Conservation (phyloP, 2,888 invertebrate genomes). For the Venusia cambrica region DNA sequence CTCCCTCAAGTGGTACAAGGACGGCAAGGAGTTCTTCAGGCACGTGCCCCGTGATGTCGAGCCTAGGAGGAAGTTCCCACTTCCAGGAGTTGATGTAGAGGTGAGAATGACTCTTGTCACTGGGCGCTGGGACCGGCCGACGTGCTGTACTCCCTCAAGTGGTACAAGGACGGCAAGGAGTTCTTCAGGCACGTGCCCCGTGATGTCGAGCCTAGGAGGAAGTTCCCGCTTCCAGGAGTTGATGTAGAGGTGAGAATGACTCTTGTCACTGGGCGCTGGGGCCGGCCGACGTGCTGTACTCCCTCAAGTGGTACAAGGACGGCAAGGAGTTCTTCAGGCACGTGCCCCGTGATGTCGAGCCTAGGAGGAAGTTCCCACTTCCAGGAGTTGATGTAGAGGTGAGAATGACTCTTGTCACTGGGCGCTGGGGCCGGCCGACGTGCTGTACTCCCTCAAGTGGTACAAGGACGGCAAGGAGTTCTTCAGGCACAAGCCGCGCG, state of each 20-base stretch:
- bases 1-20: constrained; percentile 96
- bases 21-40: constrained; percentile 93
- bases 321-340: constrained; percentile 94
- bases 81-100: constrained; percentile 92
- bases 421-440: constrained; percentile 6
- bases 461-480: too few relatives aligned
- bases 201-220: constrained; percentile 88
- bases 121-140: too few relatives aligned
- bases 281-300: constrained; percentile 90
- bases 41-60: constrained; percentile 92
- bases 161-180: constrained; percentile 95
- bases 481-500: too few relatives aligned
- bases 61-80: constrained; percentile 88
- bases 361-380: constrained; percentile 88
- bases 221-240: too few relatives aligned
- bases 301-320: constrained; percentile 96
- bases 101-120: too few relatives aligned
- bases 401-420: too few relatives aligned
- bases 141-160: constrained; percentile 88
- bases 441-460: too few relatives aligned
- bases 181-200: constrained; percentile 93
- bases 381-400: constrained; percentile 93
- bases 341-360: constrained; percentile 90
- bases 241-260: too few relatives aligned
- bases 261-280: constrained; percentile 89